Percentiles rank a stretch among this genome's conserved stretches.
phyloP scores from a whole-genome alignment of 2,888 invertebrate genomes.

The Ceraclea dissimilis region DNA sequence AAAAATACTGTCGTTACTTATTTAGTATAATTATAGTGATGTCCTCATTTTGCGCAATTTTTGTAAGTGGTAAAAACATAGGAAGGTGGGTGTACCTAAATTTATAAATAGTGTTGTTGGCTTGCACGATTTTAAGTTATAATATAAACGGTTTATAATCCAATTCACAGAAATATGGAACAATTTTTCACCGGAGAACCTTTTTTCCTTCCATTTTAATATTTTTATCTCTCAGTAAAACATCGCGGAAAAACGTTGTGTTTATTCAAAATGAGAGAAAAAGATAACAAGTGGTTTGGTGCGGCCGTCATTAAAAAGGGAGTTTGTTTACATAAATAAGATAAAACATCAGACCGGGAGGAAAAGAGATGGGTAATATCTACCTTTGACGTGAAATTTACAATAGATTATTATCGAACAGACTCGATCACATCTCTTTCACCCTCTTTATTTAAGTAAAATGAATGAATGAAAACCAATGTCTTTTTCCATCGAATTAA shows the following conservation, averaged over 20 bases:
- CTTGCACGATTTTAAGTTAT: too few species aligned
- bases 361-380: neutral
- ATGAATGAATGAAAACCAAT: too few species aligned
- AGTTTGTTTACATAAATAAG: neutral
- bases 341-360: neutral
- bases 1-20: too few species aligned
- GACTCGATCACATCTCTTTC: neutral
- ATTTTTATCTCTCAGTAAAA: neutral
- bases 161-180: neutral
- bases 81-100: too few species aligned
- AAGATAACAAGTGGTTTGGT: slow-evolving; percentile 1
- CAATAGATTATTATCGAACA: neutral
- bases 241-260: neutral
- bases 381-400: neutral
- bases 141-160: neutral
- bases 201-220: neutral
- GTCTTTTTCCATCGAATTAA: too few species aligned
- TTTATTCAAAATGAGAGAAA: neutral
- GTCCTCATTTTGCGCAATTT: too few species aligned
- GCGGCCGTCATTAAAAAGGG: slow-evolving; percentile 2
- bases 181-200: neutral
- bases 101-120: too few species aligned
- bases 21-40: too few species aligned
- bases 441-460: neutral
- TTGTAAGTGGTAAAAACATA: too few species aligned